Evolutionary conservation across 2,113 vertebrate species (phyloP).

Genomic region (Actenoides hombroni): DNA sequence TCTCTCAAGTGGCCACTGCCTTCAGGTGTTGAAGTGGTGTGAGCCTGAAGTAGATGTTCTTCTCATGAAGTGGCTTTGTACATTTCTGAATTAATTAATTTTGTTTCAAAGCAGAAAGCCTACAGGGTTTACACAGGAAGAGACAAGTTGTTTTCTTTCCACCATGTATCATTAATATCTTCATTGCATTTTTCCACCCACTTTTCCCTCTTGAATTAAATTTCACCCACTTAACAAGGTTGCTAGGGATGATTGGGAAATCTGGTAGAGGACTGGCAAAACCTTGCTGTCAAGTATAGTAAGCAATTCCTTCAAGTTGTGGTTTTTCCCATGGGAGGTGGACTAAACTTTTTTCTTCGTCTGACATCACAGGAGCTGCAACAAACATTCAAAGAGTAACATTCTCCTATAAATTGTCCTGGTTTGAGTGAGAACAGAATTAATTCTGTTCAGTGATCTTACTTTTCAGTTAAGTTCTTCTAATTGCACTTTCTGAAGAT

Average conservation of each 20-base stretch:
- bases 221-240: not conserved
- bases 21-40: not conserved
- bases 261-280: not conserved
- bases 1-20: not conserved
- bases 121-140: not conserved
- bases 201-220: not conserved
- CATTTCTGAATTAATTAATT: not conserved
- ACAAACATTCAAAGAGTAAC: too few species aligned
- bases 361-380: too few species aligned
- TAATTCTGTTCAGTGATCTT: too few species aligned
- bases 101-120: constrained; percentile 11
- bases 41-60: not conserved
- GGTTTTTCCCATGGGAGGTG: not conserved
- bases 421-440: too few species aligned
- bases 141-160: not conserved
- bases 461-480: too few species aligned
- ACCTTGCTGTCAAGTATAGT: not conserved
- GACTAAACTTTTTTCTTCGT: too few species aligned
- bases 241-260: not conserved
- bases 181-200: not conserved
- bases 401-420: too few species aligned
- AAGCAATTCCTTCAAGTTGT: not conserved
- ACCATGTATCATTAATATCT: not conserved
- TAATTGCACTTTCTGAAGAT: too few species aligned
- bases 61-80: not conserved